Evolutionary conservation across 1,140 invertebrate genomes (phyloP), one percentile per base, ranked within the genome.

Genomic region (Myzus persicae): DNA sequence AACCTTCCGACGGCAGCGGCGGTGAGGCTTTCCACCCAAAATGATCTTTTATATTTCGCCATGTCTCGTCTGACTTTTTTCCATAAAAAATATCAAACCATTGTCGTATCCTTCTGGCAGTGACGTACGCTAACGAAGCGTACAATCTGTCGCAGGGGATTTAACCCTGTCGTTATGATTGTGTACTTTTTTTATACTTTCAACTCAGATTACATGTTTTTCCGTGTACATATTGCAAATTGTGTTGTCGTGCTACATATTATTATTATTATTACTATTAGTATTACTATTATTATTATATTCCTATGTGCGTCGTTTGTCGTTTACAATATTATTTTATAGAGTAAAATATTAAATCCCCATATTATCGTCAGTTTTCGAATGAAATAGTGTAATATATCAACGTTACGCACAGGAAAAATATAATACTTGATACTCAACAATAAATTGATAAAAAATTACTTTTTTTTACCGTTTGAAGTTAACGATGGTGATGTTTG

Each of bases 91-190:
- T 90, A 90, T 90, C 48, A 54, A 54, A 90, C 90, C 54, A 91
- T 91, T 91, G 90, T 91, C 90, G 90, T 67, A 36, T 91, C 54
- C 46, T 42, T 91, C 90, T 91, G 90, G 90, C 59, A 76, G 54
- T 91, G 90, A 91, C 54, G 90, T 44, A 44, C 90, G 90, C 90
- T 91, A 91, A 91, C 90, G 90, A 91, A 91, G 90, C 90, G 90
- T 76, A 91, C 90, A 91, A 91, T 91, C 54, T 76, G 59, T 91
- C 90, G 90, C 90, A 76, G 51, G 90, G 90, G 90, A 91, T 91
- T 91, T 67, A 67, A 67, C 54, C 54, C 51, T 67, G 90, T 67
- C 90, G 67, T 76, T 91, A 40, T 31, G 51, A 54, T 54, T 89
- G 88, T 89, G 88, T 54, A 54, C 46, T 89, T 87, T 87, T 85